Evolutionary conservation across 2,113 vertebrate genomes (phyloP), one percentile per base, ranked within the genome.

Genomic region (Melanocharis versteri): DNA sequence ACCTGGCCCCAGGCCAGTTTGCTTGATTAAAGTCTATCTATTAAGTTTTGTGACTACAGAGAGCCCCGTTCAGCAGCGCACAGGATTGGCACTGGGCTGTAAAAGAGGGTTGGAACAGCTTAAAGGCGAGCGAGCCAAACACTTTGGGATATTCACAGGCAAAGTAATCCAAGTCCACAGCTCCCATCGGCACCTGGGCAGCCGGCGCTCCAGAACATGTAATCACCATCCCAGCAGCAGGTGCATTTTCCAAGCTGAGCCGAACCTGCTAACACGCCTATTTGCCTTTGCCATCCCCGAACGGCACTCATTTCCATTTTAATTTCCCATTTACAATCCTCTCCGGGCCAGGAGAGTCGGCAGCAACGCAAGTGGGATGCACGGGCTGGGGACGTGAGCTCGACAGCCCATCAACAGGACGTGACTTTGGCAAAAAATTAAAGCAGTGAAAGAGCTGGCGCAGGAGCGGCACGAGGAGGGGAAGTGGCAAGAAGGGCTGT

Each of bases 181-280:
- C 86, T 94, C 94, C 96, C 95, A 80, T 13, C 68, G 39, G 94
- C 94, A 97, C 93, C 87, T 93, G 96, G 94, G 96, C 92, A 94
- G 93, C 94, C 94, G 5, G 89, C 3, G 9, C 88, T 95, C 85
- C 92, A 90, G 83, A 90, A 95, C 60, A 0, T 39, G 86, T 66
- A 93, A 92, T 90, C 92, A 81, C 80, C 88, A 64, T 40, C 92
- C 88, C 85, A 6, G 85, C 93, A 93, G 94, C 96, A 96, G 94
- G 96, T 96, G 96, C 96, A 71, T 35, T 87, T 68, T 90, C 83
- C 93, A 86, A 96, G 88, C 82, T 42, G 78, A 93, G 79, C 39
- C 2, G 30, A 89, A 83, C 56, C 77, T 90, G 12, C 93, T 70
- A 78, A 51, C 89, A 78, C 5, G 91, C 78, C 89, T 88, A 65